These are phyloP conservation scores for Hofmannophila pseudospretella DNA, from an alignment of 2,888 invertebrate genomes.

Conservation along the genomic window DNA sequence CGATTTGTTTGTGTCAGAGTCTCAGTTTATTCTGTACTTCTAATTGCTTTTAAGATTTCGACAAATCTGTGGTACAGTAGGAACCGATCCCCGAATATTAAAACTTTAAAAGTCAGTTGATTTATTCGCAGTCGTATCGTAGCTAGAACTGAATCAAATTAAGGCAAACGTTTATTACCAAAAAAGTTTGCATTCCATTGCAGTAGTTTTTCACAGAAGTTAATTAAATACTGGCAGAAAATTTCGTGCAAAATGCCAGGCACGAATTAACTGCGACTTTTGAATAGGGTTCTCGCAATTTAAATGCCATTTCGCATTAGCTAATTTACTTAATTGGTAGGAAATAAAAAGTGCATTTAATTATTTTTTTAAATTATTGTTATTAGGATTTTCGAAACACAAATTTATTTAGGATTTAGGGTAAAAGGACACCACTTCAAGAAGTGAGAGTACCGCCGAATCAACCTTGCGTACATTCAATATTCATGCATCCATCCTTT, in stretches of 20 bases:
- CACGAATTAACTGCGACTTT: constrained; percentile 29
- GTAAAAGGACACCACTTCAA: no score
- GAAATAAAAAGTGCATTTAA: not conserved
- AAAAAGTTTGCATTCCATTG: constrained; percentile 39
- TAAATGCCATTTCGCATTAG: not conserved
- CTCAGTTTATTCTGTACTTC: no score
- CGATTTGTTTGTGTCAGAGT: no score
- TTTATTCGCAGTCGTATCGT: constrained; percentile 9
- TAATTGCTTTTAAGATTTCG: no score
- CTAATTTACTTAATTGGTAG: not conserved
- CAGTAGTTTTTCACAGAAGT: constrained; percentile 46
- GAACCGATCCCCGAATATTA: constrained; percentile 5
- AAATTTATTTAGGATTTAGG: no score
- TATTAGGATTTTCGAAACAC: no score
- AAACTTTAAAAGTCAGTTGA: not conserved
- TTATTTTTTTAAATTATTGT: constrained; percentile 5
- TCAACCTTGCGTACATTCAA: no score
- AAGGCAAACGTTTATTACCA: constrained; percentile 24
- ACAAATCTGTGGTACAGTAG: constrained; percentile 11
- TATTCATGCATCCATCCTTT: no score
- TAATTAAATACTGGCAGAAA: constrained; percentile 59
- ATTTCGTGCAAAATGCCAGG: constrained; percentile 63
- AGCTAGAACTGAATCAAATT: constrained; percentile 19
- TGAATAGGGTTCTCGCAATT: constrained; percentile 21
- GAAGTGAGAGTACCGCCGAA: no score